Base-by-base conservation (phyloP, 2,113 vertebrate species). In the Rostratula benghalensis region DNA sequence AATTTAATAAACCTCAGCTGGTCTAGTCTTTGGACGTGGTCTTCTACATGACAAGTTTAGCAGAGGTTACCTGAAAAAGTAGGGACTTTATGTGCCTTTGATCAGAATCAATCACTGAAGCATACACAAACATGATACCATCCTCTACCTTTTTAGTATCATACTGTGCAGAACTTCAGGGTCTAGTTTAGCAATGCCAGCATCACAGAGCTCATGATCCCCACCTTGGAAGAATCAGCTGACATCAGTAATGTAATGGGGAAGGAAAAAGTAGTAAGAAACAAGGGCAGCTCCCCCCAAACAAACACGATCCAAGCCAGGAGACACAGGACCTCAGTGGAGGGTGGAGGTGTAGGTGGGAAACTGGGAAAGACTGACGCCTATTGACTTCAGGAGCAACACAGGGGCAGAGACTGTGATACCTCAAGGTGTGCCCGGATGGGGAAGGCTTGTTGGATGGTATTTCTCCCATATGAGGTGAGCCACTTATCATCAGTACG, bases 251-350 rank as follows among this genome's bases (percentile, higher is more conserved):
- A 46, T 37, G 33, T 14, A 8, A 11, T 0, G 5, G 9, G 25
- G 50, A 77, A 78, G 28, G 11, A 83, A 59, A 70, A 88, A 64
- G 33, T 11, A 46, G 51, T 39, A 88, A 71, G 37, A 71, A 59
- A 46, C 15, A 37, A 43, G 23, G 21, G 25, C 28, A 60, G 6
- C 3, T 54, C 14, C 30, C 17, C 23, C 20, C 70, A 60, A 60
- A 16, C 45, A 83, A 60, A 60, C 22, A 46, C 6, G 5, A 48
- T 46, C 21, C 25, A n/a, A n/a, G 7, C 9, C 10, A 41, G 53
- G 31, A 93, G 25, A 67, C 0, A 0, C 0, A 0, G 30, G 37
- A 11, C 1, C 0, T 13, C 41, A 67, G 13, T 13, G 23, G 13
- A 56, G 19, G 6, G 16, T 59, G 21, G 12, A 64, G 11, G 25